These are phyloP conservation scores for Protosalanx chinensis DNA, from an alignment of 2,797 vertebrate genomes.

Conservation along the genomic window DNA sequence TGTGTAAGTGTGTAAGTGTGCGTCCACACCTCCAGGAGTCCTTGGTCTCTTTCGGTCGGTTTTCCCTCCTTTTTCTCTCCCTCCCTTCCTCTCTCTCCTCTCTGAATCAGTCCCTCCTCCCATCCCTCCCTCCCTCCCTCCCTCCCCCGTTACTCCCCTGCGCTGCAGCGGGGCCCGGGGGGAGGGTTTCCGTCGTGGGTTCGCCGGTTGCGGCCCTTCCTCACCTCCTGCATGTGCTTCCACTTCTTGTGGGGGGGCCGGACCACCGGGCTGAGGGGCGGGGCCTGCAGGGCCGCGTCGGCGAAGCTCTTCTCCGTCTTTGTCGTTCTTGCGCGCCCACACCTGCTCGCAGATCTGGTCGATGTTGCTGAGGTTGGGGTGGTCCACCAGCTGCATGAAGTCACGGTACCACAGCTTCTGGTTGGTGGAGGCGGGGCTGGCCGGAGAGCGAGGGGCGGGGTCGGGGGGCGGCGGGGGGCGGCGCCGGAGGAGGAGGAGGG, in stretches of 20 bases:
- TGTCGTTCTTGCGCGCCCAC: slow-evolving; percentile 77
- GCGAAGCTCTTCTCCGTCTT: slow-evolving; percentile 58
- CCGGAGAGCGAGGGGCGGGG: slow-evolving; percentile 59
- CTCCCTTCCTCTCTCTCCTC: slow-evolving; percentile 37
- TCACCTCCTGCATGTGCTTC: slow-evolving; percentile 78
- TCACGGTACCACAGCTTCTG: slow-evolving; percentile 93
- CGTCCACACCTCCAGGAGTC: slow-evolving; percentile 52
- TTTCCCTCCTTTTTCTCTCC: slow-evolving; percentile 10
- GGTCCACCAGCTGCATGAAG: slow-evolving; percentile 94
- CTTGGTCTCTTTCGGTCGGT: slow-evolving; percentile 48
- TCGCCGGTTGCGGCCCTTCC: slow-evolving; percentile 85
- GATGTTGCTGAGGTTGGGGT: slow-evolving; percentile 78
- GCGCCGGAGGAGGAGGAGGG: slow-evolving; percentile 58
- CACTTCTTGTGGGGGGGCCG: slow-evolving; percentile 75
- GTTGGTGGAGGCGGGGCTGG: slow-evolving; percentile 50
- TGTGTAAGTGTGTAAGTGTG: slow-evolving; percentile 4
- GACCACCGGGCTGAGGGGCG: slow-evolving; percentile 47
- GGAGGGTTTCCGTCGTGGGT: slow-evolving; percentile 78
- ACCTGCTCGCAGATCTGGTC: slow-evolving; percentile 87
- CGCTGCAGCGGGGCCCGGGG: slow-evolving; percentile 86
- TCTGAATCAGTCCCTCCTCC: slow-evolving; percentile 52
- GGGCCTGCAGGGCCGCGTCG: slow-evolving; percentile 40
- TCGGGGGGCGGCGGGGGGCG: slow-evolving; percentile 52
- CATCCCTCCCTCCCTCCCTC: background rate
- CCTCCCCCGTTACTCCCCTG: slow-evolving; percentile 68